phyloP scores from a whole-genome alignment of 2,888 invertebrate genomes.

The Thyatira batis region DNA sequence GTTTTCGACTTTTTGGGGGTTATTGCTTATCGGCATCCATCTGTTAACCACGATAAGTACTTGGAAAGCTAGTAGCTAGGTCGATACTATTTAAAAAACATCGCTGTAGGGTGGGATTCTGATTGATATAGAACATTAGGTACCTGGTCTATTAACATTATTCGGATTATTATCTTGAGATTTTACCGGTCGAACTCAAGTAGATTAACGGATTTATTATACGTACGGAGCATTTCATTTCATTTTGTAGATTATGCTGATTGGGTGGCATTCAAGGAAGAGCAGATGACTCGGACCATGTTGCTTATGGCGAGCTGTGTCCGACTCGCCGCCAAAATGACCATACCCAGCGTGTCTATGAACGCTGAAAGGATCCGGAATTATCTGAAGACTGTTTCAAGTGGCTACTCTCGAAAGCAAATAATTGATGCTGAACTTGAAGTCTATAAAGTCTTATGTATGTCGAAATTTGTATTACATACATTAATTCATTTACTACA shows the following conservation, averaged over 20 bases:
- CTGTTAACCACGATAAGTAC: too few relatives aligned
- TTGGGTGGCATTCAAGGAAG: slow-evolving; percentile 27
- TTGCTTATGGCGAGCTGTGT: slow-evolving; percentile 46
- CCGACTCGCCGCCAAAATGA: slow-evolving; percentile 54
- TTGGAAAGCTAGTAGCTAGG: too few relatives aligned
- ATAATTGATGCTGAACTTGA: slow-evolving; percentile 43
- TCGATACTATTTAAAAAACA: too few relatives aligned
- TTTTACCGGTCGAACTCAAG: too few relatives aligned
- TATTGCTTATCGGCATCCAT: too few relatives aligned
- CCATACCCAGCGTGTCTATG: slow-evolving; percentile 23
- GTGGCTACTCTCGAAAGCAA: slow-evolving; percentile 27
- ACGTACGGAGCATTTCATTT: neutral
- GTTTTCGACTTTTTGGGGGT: too few relatives aligned
- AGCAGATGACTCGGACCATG: slow-evolving; percentile 23
- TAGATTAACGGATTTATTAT: too few relatives aligned
- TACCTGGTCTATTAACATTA: too few relatives aligned
- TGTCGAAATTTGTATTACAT: slow-evolving; percentile 9
- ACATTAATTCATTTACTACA: too few relatives aligned
- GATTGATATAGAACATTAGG: too few relatives aligned
- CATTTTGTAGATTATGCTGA: slow-evolving; percentile 19
- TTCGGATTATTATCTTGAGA: too few relatives aligned
- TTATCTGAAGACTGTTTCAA: slow-evolving; percentile 27
- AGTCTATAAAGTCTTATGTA: slow-evolving; percentile 45
- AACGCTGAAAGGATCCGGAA: slow-evolving; percentile 27
- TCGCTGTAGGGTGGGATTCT: too few relatives aligned